Percentiles rank a stretch among this genome's conserved stretches.
phyloP scores from a whole-genome alignment of 1,140 invertebrate species.

The Pogonomyrmex californicus region DNA sequence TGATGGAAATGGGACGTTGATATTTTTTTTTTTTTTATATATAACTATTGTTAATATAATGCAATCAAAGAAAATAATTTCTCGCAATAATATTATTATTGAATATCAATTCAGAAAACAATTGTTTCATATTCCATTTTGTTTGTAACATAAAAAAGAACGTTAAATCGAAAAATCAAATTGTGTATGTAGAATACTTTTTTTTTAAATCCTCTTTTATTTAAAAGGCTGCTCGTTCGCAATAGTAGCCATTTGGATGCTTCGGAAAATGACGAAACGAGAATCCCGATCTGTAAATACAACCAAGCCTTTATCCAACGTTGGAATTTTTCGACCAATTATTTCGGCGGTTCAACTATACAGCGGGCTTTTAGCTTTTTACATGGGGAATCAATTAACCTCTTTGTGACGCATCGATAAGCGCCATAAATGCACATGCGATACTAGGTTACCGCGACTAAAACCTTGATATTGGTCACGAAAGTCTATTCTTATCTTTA shows the following conservation, averaged over 20 bases:
- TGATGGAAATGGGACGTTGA: neutral
- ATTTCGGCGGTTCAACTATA: constrained; percentile 32
- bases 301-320: constrained; percentile 15
- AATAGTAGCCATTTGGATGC: neutral
- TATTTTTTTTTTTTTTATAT: neutral
- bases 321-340: constrained; percentile 45
- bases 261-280: constrained; percentile 14
- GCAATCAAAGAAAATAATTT: neutral
- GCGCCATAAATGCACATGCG: constrained; percentile 35
- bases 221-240: neutral
- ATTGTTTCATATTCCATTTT: neutral
- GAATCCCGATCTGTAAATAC: constrained; percentile 22
- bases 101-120: neutral
- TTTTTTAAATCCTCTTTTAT: neutral
- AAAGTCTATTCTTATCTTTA: constrained; percentile 38
- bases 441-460: constrained; percentile 34
- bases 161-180: neutral
- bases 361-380: constrained; percentile 51
- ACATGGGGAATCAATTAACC: constrained; percentile 50
- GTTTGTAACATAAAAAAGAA: neutral
- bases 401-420: constrained; percentile 51
- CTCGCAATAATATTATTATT: neutral
- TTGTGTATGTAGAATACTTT: neutral
- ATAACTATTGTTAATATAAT: neutral
- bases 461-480: constrained; percentile 33